Conservation (phyloP, 2,797 vertebrate genomes). For the Diplodus sargus region DNA sequence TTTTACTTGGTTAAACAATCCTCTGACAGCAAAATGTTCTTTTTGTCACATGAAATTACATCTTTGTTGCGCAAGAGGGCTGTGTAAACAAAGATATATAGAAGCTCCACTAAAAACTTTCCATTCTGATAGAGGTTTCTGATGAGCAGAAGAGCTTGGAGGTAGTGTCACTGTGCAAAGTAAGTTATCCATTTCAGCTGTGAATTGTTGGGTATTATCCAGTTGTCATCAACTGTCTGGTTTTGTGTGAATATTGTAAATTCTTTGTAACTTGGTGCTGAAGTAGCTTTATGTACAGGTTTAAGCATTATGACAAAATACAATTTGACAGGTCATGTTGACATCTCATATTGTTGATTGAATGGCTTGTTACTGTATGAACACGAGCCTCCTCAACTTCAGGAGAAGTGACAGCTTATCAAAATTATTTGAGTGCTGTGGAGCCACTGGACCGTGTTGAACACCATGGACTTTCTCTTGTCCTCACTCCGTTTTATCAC, state of each 20-base stretch:
- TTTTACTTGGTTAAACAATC: background rate
- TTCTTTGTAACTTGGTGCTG: background rate
- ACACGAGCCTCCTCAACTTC: background rate
- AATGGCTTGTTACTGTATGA: background rate
- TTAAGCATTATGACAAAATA: background rate
- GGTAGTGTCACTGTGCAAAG: background rate
- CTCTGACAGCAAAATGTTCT: background rate
- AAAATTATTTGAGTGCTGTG: background rate
- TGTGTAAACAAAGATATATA: background rate
- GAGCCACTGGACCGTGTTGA: background rate
- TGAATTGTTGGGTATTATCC: background rate
- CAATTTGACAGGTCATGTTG: too few species aligned
- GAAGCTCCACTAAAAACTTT: background rate
- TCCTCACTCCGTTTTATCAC: background rate
- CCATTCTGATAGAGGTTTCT: background rate
- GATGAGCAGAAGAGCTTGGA: background rate
- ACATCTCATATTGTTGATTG: background rate
- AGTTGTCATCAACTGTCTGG: background rate
- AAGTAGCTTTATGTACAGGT: background rate
- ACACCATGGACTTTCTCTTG: background rate
- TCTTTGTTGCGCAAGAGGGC: background rate
- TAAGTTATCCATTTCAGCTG: too few species aligned
- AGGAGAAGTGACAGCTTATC: background rate
- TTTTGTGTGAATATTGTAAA: background rate
- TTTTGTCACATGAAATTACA: background rate